Evolutionary conservation across 2,888 invertebrate genomes (phyloP), one percentile per base, ranked within the genome.

Genomic region (Oscheius sp.): DNA sequence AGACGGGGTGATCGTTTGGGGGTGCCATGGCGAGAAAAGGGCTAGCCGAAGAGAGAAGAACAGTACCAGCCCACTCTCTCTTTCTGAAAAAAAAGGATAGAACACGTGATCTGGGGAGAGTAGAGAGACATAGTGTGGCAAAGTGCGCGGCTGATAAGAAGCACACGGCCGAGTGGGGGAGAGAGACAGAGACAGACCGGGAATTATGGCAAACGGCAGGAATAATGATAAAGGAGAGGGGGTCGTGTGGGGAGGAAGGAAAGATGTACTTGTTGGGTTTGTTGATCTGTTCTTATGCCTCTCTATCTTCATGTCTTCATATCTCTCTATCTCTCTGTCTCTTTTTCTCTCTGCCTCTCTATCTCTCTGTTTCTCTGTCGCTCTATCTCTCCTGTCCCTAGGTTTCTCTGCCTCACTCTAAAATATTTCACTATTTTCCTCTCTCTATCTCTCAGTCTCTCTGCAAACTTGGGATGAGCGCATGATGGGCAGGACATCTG

Each of bases 1-100:
- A 74, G 42, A 74, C 48, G 48, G 74, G 74, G 60, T 74, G 59
- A 10, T 48, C 68, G n/a, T 53, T 59, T 7, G 74, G 74, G 47
- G 74, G 66, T 58, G 74, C 68, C 74, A 68, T 66, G 55, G 68
- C 55, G 32, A 55, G 33, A 68, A 53, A 42, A 42, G 42, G 42
- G 42, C 42, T 42, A 42, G 65, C 29, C 29, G 51, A 65, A 51
- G 33, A 65, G 65, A 29, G 33, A 9, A 53, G 55, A 60, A 60
- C 55, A 33, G 55, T 42, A 33, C 37, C 29, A 33, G 60, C 32
- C 60, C 60, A 60, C 60, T 21, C 55, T 53, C 9, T 35, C 53
- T 55, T 29, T 29, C 21, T 55, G 51, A 29, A 4, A 33, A 53
- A 42, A 55, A 21, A 21, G 21, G 21, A 21, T 21, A 0, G 7